Conservation (phyloP, 2,113 vertebrate species). For the Stegastes partitus region DNA sequence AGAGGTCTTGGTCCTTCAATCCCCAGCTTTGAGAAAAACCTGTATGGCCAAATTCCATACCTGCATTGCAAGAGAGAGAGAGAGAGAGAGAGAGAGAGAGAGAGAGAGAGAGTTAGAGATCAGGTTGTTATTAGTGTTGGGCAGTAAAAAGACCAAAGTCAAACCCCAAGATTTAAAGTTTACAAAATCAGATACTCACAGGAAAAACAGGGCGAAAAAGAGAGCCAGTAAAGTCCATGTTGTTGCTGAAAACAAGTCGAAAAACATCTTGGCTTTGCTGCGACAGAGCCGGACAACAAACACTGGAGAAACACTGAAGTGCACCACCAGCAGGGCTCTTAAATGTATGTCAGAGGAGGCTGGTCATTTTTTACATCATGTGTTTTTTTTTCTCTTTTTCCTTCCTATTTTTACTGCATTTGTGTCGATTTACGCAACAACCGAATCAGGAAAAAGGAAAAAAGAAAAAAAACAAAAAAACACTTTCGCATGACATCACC, state of each 20-base stretch:
- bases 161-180: too few species aligned
- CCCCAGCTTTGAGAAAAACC: conserved; percentile 85
- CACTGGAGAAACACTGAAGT: background rate
- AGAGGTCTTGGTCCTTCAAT: conserved; percentile 86
- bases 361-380: too few species aligned
- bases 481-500: too few species aligned
- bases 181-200: conserved; percentile 52
- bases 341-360: too few species aligned
- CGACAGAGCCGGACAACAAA: background rate
- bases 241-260: conserved; percentile 57
- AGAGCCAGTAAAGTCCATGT: conserved; percentile 78
- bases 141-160: too few species aligned
- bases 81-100: too few species aligned
- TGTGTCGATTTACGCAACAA: too few species aligned
- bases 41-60: conserved; percentile 84
- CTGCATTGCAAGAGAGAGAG: conserved; percentile 69
- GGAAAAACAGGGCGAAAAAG: conserved; percentile 60
- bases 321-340: too few species aligned
- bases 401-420: too few species aligned
- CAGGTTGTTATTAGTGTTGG: background rate
- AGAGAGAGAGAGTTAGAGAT: background rate
- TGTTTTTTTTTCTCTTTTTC: too few species aligned
- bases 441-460: too few species aligned
- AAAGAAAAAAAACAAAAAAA: too few species aligned
- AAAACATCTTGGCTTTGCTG: conserved; percentile 32